phyloP scores from a whole-genome alignment of 2,888 invertebrate genomes.

The Belgica antarctica region DNA sequence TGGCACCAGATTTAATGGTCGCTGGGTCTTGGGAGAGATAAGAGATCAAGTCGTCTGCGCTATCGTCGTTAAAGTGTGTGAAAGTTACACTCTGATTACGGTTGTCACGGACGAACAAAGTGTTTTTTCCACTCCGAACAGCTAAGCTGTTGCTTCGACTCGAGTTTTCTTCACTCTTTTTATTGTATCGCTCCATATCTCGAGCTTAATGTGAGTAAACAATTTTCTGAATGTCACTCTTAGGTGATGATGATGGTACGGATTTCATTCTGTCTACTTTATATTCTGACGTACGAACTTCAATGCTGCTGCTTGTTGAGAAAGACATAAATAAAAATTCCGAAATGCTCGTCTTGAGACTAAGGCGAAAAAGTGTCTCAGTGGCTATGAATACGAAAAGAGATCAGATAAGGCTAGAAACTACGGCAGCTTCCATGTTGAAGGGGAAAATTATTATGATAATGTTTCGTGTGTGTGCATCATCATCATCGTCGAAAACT shows the following conservation, averaged over 20 bases:
- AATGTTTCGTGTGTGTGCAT: too few species aligned
- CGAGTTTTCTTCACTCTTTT: neutral
- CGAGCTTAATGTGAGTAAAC: neutral
- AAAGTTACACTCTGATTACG: neutral
- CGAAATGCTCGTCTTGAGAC: neutral
- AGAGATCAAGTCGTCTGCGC: neutral
- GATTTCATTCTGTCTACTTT: neutral
- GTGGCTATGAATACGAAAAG: neutral
- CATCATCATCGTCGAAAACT: too few species aligned
- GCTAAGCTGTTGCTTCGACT: neutral
- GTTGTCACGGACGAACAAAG: constrained; percentile 1
- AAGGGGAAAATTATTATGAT: neutral
- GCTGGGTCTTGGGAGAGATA: neutral
- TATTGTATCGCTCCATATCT: constrained; percentile 1
- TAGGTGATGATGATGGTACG: neutral
- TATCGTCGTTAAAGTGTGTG: constrained; percentile 2
- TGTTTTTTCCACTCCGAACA: neutral
- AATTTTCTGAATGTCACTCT: neutral
- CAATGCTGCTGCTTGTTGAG: neutral
- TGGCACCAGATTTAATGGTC: neutral
- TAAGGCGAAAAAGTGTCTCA: neutral
- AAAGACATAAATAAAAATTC: constrained; percentile 4
- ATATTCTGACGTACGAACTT: neutral
- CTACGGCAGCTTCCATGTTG: neutral
- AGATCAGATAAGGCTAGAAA: neutral